Base-by-base conservation (phyloP, 2,888 invertebrate genomes). In the Andricus curvator region DNA sequence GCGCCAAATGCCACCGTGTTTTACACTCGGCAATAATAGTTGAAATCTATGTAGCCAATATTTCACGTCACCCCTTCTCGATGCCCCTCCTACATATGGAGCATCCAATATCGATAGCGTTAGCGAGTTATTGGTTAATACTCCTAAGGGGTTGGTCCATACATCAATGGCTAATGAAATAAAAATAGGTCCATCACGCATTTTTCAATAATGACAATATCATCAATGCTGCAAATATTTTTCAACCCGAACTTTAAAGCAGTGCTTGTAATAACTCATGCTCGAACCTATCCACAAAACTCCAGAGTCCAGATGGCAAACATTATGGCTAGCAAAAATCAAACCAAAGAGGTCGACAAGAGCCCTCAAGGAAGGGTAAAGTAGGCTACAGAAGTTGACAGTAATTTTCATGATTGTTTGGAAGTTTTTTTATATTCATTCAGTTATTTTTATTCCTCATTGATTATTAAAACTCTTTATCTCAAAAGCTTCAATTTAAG, bases 1-100 rank as follows among this genome's bases (percentile, higher is more conserved):
- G 88, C 91, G 90, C 92, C 92, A 93, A 93, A 93, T 92, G 92
- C 92, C 90, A 89, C 92, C 92, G 89, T 93, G 92, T 92, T 93
- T 93, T 92, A 92, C 92, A 93, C 91, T 90, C 88, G 89, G 89
- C 89, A 92, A 93, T 93, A 93, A 93, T 92, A 92, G 92, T 92
- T 89, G 91, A 90, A 93, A 92, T 92, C 91, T 91, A 91, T 91
- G 91, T 92, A 91, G 91, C 88, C 91, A 91, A 93, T 93, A 93
- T 92, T 92, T 93, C 92, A 92, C 84, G 89, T 88, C 91, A 90
- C 89, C 91, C 90, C 89, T 83, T 83, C 80, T 78, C 29, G 33
- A 65, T 8, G 25, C 62, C 83, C 83, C 82, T 82, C 81, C 83
- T 84, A 85, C 84, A 84, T 80, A 83, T 83, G 86, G 84, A 87